Base-by-base conservation (phyloP, 2,888 invertebrate genomes). In the Cheilosia urbana region DNA sequence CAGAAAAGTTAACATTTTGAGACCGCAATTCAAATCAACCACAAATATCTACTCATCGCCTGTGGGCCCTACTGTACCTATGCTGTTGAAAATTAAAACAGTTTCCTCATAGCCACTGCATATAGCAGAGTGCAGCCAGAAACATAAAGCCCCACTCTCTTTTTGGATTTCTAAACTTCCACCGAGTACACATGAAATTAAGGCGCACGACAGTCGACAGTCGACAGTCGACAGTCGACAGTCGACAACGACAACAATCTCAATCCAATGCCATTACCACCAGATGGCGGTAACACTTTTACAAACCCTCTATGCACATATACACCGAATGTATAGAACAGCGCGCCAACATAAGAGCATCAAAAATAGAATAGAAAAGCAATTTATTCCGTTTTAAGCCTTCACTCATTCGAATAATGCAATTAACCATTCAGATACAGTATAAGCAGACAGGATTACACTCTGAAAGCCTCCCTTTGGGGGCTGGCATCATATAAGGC, bases 331-430 rank as follows among this genome's bases (percentile, higher is more conserved):
- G 42, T 58, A 47, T 21, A 17, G 30, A 24, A 15, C 30, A 57
- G 13, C 21, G n/a, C 7, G 57, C 42, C 27, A n/a, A 15, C 6
- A 30, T 27, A 63, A 47, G 30, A 68, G 57, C 53, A 79, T 65
- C 53, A 65, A 13, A 19, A 71, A 77, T 68, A 49, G 69, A 77
- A 73, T 69, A 69, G 73, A 78, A 87, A 49, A 58, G 72, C 82
- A 87, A 82, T 78, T 82, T 73, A 82, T 82, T 73, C 87, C 82
- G 58, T 78, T 87, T 78, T 82, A 82, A 77, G 77, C 87, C 77
- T 87, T 87, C 77, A 82, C 87, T 87, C 87, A 87, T 87, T 87
- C 87, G 87, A 82, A 82, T 87, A 87, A 87, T 87, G 87, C 87
- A 87, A 87, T 87, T 87, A 87, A 82, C 87, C 87, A 87, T 87